These are phyloP conservation scores for Microchrysa polita DNA, from an alignment of 2,888 invertebrate genomes.

Conservation along the genomic window DNA sequence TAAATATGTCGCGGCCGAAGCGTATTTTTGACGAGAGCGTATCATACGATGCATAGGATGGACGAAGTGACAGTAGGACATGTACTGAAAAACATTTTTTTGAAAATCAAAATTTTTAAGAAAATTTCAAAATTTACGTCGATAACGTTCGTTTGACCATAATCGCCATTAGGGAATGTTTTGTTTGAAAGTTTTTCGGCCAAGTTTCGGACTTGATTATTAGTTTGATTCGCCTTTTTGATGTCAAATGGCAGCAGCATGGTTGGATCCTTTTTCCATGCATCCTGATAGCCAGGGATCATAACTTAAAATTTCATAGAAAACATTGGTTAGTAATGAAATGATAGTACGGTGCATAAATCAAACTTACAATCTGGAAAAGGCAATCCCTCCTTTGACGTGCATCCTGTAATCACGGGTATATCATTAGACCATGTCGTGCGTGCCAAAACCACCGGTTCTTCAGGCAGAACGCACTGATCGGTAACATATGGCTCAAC, in stretches of 20 bases:
- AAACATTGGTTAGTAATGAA: too few relatives aligned
- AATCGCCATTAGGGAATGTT: conserved; percentile 54
- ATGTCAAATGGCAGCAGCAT: conserved; percentile 56
- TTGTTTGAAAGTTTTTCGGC: conserved; percentile 55
- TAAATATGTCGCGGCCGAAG: conserved; percentile 58
- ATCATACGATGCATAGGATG: conserved; percentile 61
- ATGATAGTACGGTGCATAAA: too few relatives aligned
- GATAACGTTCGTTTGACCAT: neutral
- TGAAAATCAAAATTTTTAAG: too few relatives aligned
- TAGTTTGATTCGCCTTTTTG: conserved; percentile 53
- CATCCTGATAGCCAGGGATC: neutral
- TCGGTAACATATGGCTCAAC: conserved; percentile 60
- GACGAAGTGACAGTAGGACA: conserved; percentile 63
- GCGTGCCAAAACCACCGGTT: conserved; percentile 55
- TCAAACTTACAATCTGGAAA: conserved; percentile 58
- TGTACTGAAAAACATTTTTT: conserved; percentile 54
- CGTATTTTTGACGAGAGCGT: conserved; percentile 57
- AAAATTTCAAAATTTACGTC: neutral
- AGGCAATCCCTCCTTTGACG: conserved; percentile 61
- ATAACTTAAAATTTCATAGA: too few relatives aligned
- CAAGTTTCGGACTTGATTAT: conserved; percentile 53
- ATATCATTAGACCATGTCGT: conserved; percentile 60
- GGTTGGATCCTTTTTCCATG: conserved; percentile 8
- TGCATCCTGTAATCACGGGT: conserved; percentile 60
- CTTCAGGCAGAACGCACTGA: conserved; percentile 57